phyloP scores from a whole-genome alignment of 2,113 vertebrate species.

The Rhegmatorhina hoffmannsi region DNA sequence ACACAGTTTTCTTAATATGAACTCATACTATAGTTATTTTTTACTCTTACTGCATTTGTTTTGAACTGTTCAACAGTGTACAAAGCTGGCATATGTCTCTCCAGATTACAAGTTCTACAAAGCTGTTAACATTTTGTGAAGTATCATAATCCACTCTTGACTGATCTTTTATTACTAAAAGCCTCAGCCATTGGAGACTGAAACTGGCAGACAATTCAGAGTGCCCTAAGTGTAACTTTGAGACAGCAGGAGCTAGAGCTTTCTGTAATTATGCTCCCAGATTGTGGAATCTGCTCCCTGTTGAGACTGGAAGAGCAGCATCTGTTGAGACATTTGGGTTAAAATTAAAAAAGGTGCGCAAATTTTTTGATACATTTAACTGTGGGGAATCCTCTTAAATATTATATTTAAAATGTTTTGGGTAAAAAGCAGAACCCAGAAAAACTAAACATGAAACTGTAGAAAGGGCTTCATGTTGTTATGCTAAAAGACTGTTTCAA shows the following conservation, averaged over 20 bases:
- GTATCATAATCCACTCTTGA: conserved; percentile 71
- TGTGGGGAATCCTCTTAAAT: conserved; percentile 51
- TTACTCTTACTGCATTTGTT: conserved; percentile 8
- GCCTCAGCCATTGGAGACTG: conserved; percentile 67
- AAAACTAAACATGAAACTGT: background rate
- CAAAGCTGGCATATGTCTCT: conserved; percentile 59
- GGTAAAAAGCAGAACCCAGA: background rate
- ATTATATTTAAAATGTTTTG: conserved; percentile 33
- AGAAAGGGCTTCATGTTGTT: background rate
- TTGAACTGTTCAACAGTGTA: conserved; percentile 39
- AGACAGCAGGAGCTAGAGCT: conserved; percentile 75
- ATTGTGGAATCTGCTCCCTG: conserved; percentile 76
- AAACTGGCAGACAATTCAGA: conserved; percentile 73
- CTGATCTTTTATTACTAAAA: conserved; percentile 80
- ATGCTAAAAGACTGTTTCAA: background rate
- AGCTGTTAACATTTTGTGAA: conserved; percentile 65
- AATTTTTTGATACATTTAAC: conserved; percentile 66
- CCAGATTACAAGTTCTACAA: conserved; percentile 73
- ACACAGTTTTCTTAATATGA: background rate
- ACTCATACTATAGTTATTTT: conserved; percentile 7
- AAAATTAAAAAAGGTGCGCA: conserved; percentile 72
- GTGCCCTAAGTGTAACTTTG: conserved; percentile 74
- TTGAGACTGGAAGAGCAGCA: conserved; percentile 75
- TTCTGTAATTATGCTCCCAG: conserved; percentile 78
- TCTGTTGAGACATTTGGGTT: conserved; percentile 77